These are phyloP conservation scores for Pygoscelis antarcticus DNA, from an alignment of 2,113 vertebrate species.

Conservation along the genomic window DNA sequence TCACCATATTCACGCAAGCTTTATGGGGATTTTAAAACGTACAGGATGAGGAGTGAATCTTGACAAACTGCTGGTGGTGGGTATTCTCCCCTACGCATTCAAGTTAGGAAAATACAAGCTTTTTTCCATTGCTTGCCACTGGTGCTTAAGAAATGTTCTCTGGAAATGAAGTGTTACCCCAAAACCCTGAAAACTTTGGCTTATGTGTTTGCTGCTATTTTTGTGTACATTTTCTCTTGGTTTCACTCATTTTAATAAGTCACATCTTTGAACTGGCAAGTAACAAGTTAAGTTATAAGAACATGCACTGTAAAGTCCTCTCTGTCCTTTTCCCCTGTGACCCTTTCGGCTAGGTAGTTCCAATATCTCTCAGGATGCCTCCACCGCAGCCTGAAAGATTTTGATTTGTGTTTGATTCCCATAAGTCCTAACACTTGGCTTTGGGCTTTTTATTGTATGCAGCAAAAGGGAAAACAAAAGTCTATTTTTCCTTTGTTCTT, in stretches of 20 bases:
- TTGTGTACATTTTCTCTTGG: background rate
- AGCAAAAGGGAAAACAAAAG: background rate
- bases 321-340: background rate
- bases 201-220: background rate
- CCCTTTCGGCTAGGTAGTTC: background rate
- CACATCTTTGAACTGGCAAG: background rate
- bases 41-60: background rate
- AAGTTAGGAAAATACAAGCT: background rate
- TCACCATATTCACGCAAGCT: background rate
- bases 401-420: background rate
- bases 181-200: background rate
- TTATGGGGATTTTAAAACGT: background rate
- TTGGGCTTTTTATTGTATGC: background rate
- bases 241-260: background rate
- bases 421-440: background rate
- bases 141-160: background rate
- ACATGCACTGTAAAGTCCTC: rapidly evolving
- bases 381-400: background rate
- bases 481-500: background rate
- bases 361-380: background rate
- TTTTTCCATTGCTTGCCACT: background rate
- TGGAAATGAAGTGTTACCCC: background rate
- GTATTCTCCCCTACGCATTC: background rate
- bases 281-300: background rate
- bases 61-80: background rate